Evolutionary conservation across 2,888 invertebrate species (phyloP), one percentile per base, ranked within the genome.

Genomic region (Xylota segnis): DNA sequence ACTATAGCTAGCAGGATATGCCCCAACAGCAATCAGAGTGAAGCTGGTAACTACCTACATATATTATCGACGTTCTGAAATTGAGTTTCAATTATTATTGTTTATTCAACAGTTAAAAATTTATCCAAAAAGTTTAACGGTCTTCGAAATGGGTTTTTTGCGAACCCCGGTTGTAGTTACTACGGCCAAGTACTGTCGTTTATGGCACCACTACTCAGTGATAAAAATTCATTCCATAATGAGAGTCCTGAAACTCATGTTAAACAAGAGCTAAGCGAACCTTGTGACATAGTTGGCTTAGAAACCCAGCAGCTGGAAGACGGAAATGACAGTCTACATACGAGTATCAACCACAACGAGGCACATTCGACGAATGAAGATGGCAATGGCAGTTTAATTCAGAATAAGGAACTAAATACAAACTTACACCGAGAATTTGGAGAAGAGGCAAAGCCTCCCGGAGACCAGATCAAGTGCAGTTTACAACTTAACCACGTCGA

Each of bases 61-160:
- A 12, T 1, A 27, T 43, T 14, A 23, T 23, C 6, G 14, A n/a
- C 4, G 9, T 40, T 40, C n/a, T 40, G 4, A n/a, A 2, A 5
- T 40, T 5, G n/a, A 4, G n/a, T 10, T n/a, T 6, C 9, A 10
- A 12, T 7, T 18, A 23, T 18, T 12, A 1, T 6, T 52, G 18
- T 0, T 4, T 37, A 10, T 27, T 50, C 7, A 4, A 16, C 56
- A 72, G 72, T 16, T 10, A 5, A 18, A 5, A 37, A 16, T 12
- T 5, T 72, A 5, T 37, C 61, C 4, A 29, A 61, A 29, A 50
- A 61, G 14, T 72, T 72, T 18, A 29, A 61, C 18, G 18, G 5
- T 10, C 45, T 71, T 5, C 47, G 16, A 14, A 59, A 50, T 16
- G 27, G 18, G 18, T 71, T 27, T 12, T 50, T 59, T 37, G 37